Base-by-base conservation (phyloP, 2,888 invertebrate species). In the Mechanitis mazaeus region DNA sequence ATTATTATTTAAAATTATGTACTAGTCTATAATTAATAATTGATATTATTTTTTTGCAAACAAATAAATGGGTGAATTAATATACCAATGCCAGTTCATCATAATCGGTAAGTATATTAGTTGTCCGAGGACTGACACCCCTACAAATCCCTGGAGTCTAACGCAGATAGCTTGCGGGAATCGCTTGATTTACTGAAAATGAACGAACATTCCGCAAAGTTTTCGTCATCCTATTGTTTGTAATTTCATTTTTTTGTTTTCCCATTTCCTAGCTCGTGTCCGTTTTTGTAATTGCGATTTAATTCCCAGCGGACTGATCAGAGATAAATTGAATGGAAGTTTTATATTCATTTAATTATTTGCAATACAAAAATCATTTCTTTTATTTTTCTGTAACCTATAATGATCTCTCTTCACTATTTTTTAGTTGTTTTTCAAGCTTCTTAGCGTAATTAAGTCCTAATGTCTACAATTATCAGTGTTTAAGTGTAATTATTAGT, bases 141-240 rank as follows among this genome's bases (percentile, higher is more conserved):
- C 68, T 67, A 57, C 28, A 58, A 56, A 47, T 59, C 69, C 54
- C 69, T 60, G 3, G 66, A 58, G 66, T 59, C 59, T 61, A 33
- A 54, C 62, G 59, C 59, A 69, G 73, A 71, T 74, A 71, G 68
- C 69, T 69, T 64, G 68, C 60, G 71, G 72, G 75, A 68, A 70
- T 71, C 60, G 67, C 62, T 69, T 74, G 75, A 74, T 74, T 74
- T 74, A 74, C 69, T 67, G 69, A 68, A 69, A 66, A 68, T 67
- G 66, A 65, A 64, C 68, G 60, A 62, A 65, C 62, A 55, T 66
- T 64, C 65, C 54, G 47, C 57, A 55, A 57, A 38, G 54, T 54
- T 54, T 53, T 45, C 54, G 55, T 57, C 47, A 64, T 54, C 42
- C 56, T 46, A 54, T 35, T 58, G 33, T 58, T 58, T 58, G 58